Evolutionary conservation across 2,113 vertebrate species (phyloP), one percentile per base, ranked within the genome.

Genomic region (Neodontobutis hainanensis): DNA sequence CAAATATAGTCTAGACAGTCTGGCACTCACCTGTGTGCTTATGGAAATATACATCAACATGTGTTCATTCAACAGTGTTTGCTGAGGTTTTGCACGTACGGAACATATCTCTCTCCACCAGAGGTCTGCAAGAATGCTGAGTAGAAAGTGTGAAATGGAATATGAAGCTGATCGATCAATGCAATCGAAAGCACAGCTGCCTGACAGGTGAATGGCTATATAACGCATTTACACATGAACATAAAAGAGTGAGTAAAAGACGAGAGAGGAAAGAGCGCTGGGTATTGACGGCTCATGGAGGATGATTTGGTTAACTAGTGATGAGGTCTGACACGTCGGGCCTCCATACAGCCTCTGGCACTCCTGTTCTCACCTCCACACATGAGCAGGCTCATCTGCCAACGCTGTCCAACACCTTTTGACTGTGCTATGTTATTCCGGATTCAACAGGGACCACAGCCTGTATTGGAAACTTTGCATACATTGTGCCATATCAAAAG

Each of bases 301-400:
- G 57, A 78, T 66, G 65, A 64, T 68, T 68, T 68, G 53, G 68
- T 75, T 70, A 71, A 63, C 32, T 73, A 16, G 61, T 71, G 74
- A 84, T 84, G 43, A 60, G 68, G 52, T 71, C 49, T 63, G 78
- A 81, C 75, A 47, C 0, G 59, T 73, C 65, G 61, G 61, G 58
- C 70, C 75, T 78, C 73, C 68, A 65, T 61, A 78, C 61, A 68
- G 61, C 76, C 81, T 71, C 82, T 50, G 61, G 60, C 73, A 72
- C 67, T 69, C 63, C 79, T 75, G 49, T 86, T 83, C 82, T 82
- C 87, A 80, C 78, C 75, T 74, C 62, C 47, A 65, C 61, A 63
- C 73, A 87, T 81, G 74, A 70, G 59, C 69, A 61, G 11, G 61
- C 49, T 38, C 62, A 61, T 60, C 72, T 50, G 55, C 42, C n/a